These are phyloP conservation scores for Elysia chlorotica DNA, from an alignment of 1,140 invertebrate species.

Conservation along the genomic window DNA sequence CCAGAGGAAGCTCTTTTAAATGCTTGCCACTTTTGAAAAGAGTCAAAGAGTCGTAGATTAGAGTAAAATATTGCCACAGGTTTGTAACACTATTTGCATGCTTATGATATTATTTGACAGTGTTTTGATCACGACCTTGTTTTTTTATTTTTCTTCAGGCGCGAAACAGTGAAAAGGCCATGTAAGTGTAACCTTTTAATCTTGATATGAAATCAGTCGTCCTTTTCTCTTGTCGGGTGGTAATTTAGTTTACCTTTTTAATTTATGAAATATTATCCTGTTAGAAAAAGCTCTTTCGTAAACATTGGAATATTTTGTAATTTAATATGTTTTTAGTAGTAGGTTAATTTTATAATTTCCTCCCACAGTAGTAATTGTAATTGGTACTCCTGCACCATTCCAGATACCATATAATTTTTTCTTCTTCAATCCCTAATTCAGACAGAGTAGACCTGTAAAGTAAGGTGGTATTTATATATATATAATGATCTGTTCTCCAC, in stretches of 20 bases:
- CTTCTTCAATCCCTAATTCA: too few relatives aligned
- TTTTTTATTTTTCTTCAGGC: conserved; percentile 56
- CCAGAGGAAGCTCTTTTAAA: background rate
- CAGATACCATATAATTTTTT: too few relatives aligned
- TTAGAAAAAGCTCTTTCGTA: background rate
- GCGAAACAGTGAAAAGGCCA: conserved; percentile 68
- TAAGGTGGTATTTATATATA: too few relatives aligned
- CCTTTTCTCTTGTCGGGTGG: background rate
- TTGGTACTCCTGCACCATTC: too few relatives aligned
- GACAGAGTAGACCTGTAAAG: too few relatives aligned
- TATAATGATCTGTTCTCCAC: too few relatives aligned
- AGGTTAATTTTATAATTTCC: background rate
- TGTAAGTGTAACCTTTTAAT: conserved; percentile 55
- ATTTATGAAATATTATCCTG: background rate
- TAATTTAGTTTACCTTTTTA: background rate
- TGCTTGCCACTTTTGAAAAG: background rate
- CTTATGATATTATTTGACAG: background rate
- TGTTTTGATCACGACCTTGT: background rate
- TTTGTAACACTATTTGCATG: background rate
- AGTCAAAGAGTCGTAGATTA: background rate
- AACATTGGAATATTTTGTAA: background rate
- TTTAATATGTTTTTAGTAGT: background rate
- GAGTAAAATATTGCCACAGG: background rate
- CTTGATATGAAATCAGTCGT: background rate
- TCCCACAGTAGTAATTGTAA: too few relatives aligned